phyloP scores from a whole-genome alignment of 2,888 invertebrate species.

The Drosophila subsilvestris region DNA sequence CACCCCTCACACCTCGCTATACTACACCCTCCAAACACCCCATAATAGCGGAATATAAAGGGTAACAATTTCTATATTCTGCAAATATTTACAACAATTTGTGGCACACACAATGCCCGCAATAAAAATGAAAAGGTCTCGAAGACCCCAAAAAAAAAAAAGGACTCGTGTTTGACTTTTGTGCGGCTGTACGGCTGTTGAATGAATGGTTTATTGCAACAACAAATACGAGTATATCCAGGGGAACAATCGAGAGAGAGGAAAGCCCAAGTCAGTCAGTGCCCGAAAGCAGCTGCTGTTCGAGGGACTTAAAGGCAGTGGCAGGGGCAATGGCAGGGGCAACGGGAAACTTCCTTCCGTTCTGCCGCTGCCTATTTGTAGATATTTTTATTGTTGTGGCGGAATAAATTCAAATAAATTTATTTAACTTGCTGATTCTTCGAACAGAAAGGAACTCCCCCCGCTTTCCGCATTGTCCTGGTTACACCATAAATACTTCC shows the following conservation, averaged over 20 bases:
- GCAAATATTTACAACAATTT: slow-evolving; percentile 80
- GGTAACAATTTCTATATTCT: slow-evolving; percentile 67
- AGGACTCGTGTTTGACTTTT: slow-evolving; percentile 67
- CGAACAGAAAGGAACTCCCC: slow-evolving; percentile 15
- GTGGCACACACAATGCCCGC: slow-evolving; percentile 54
- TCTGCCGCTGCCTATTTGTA: slow-evolving; percentile 50
- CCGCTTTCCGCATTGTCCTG: slow-evolving; percentile 41
- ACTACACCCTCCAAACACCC: slow-evolving; percentile 17
- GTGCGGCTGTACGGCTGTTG: slow-evolving; percentile 48
- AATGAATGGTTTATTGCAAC: slow-evolving; percentile 65
- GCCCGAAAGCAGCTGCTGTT: slow-evolving; percentile 59
- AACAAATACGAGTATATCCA: slow-evolving; percentile 42
- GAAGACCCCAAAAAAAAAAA: slow-evolving; percentile 47
- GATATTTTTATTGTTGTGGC: slow-evolving; percentile 74
- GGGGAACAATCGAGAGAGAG: slow-evolving; percentile 49
- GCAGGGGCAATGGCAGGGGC: background rate
- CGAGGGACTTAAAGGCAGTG: slow-evolving; percentile 4
- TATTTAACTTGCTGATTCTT: slow-evolving; percentile 64
- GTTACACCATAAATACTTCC: slow-evolving; percentile 64
- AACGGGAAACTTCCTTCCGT: background rate
- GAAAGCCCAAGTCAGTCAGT: slow-evolving; percentile 47
- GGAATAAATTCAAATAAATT: slow-evolving; percentile 78
- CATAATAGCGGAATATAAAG: slow-evolving; percentile 49
- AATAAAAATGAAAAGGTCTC: slow-evolving; percentile 71
- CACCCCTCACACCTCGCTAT: slow-evolving; percentile 12